Evolutionary conservation across 1,140 invertebrate species (phyloP).

Genomic region (Callitettix versicolor): DNA sequence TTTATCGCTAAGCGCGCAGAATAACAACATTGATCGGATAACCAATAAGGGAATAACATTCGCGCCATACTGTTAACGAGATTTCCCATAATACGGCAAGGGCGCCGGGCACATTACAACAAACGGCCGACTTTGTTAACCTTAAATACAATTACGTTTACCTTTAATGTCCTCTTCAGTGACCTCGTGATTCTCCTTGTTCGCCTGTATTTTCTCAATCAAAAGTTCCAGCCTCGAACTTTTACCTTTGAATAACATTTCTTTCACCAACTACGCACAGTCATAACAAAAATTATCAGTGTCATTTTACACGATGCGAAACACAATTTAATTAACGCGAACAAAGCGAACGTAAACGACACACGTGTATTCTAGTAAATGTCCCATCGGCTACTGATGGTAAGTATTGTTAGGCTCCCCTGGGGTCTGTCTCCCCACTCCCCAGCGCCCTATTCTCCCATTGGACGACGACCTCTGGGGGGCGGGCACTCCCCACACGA

Average conservation of each 20-base stretch:
- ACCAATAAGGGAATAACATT: too few relatives aligned
- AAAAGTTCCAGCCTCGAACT: slow-evolving; percentile 66
- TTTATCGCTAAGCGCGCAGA: too few relatives aligned
- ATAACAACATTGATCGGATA: too few relatives aligned
- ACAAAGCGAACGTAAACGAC: slow-evolving; percentile 33
- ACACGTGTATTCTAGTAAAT: slow-evolving; percentile 20
- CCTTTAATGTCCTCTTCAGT: slow-evolving; percentile 42
- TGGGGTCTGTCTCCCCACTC: slow-evolving; percentile 11
- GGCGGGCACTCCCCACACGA: slow-evolving; percentile 5
- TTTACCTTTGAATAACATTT: slow-evolving; percentile 70
- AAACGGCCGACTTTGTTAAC: too few relatives aligned
- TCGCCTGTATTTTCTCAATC: slow-evolving; percentile 74
- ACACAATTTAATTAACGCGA: slow-evolving; percentile 30
- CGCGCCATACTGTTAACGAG: too few relatives aligned
- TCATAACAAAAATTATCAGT: slow-evolving; percentile 26
- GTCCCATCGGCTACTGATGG: slow-evolving; percentile 29
- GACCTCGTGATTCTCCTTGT: slow-evolving; percentile 52
- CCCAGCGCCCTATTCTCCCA: slow-evolving; percentile 27
- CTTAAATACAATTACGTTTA: slow-evolving; percentile 11
- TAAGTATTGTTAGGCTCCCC: slow-evolving; percentile 22
- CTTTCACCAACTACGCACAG: slow-evolving; percentile 28
- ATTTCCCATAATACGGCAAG: too few relatives aligned
- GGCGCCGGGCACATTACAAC: too few relatives aligned
- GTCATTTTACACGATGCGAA: slow-evolving; percentile 24
- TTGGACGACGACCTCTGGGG: slow-evolving; percentile 15